These are phyloP conservation scores for Epicampocera succincta DNA, from an alignment of 2,888 invertebrate genomes.

Conservation along the genomic window DNA sequence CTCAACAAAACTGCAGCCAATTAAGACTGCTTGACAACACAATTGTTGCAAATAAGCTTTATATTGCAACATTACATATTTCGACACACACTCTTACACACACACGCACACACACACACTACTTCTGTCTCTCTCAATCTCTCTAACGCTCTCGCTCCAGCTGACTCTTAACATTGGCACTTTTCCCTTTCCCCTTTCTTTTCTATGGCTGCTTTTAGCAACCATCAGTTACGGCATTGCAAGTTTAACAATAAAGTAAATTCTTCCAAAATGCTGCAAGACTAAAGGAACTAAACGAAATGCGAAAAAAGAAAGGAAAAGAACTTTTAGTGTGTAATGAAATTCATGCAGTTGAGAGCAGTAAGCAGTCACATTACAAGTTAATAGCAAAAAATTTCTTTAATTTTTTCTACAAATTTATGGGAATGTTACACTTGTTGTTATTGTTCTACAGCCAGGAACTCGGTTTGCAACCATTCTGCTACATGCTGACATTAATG, in stretches of 20 bases:
- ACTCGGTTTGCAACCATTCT: constrained; percentile 25
- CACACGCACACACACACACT: neutral
- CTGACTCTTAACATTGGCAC: no score
- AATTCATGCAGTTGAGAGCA: constrained; percentile 50
- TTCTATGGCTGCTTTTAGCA: constrained; percentile 20
- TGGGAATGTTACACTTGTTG: neutral
- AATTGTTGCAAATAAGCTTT: constrained; percentile 65
- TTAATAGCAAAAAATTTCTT: constrained; percentile 40
- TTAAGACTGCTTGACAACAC: constrained; percentile 66
- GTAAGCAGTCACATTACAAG: constrained; percentile 47
- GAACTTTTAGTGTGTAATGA: constrained; percentile 23
- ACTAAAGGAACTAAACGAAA: neutral
- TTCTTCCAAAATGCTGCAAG: constrained; percentile 40
- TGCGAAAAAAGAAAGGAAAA: constrained; percentile 3
- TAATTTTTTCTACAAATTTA: neutral
- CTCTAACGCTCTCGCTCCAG: neutral
- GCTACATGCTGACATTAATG: constrained; percentile 14
- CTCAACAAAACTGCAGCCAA: constrained; percentile 66
- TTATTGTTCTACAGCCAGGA: constrained; percentile 4
- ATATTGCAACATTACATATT: constrained; percentile 44
- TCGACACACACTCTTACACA: constrained; percentile 9
- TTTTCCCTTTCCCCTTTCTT: constrained; percentile 3
- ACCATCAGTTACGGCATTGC: constrained; percentile 40
- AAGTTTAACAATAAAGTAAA: constrained; percentile 42
- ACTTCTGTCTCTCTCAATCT: neutral